These are phyloP conservation scores for Globicephala melas DNA, from an alignment of 2,113 vertebrate genomes.

Conservation along the genomic window DNA sequence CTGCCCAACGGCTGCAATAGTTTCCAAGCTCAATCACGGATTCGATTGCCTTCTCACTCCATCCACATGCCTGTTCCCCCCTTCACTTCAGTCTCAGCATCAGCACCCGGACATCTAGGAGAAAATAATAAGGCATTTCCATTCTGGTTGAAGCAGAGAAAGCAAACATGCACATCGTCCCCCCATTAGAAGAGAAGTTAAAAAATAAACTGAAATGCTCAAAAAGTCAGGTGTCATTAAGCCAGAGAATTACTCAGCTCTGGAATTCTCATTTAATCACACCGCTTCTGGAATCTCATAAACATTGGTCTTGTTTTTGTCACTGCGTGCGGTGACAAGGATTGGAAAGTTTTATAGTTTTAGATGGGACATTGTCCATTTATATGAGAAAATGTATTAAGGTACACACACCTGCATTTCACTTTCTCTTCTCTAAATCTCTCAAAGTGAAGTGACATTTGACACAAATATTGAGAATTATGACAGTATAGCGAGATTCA, in stretches of 20 bases:
- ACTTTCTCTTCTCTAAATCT: background rate
- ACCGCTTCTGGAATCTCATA: background rate
- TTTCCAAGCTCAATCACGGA: background rate
- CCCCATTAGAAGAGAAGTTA: background rate
- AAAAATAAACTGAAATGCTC: background rate
- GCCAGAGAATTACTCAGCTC: background rate
- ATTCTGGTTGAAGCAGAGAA: background rate
- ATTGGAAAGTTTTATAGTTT: background rate
- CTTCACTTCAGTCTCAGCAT: background rate
- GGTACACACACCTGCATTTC: background rate
- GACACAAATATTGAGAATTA: background rate
- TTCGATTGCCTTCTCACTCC: background rate
- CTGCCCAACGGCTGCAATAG: background rate
- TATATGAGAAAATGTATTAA: background rate
- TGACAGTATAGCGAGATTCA: background rate
- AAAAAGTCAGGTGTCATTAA: background rate
- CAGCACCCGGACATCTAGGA: background rate
- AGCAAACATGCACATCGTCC: accelerated
- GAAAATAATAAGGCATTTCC: background rate
- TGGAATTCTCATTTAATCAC: background rate
- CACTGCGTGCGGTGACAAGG: background rate
- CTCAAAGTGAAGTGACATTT: background rate
- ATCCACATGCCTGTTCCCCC: background rate
- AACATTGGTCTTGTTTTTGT: background rate
- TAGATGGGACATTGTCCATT: background rate